Percentiles rank a stretch among this genome's conserved stretches.
phyloP scores from a whole-genome alignment of 2,797 vertebrate species.

The Ambastaia sidthimunki region DNA sequence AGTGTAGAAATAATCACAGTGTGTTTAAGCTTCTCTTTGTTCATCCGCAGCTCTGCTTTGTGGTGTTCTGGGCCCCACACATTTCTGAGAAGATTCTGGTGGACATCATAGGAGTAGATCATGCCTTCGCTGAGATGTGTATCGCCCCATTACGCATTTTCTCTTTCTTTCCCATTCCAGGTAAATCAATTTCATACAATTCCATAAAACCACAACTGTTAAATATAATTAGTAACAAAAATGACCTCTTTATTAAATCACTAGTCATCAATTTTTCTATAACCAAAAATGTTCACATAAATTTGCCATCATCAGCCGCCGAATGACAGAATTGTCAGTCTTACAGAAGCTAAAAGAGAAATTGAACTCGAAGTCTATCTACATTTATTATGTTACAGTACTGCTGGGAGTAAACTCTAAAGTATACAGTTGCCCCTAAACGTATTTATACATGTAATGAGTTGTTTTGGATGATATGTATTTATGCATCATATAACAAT shows the following conservation, averaged over 20 bases:
- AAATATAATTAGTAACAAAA: neutral
- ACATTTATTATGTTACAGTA: neutral
- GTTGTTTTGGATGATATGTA: no score
- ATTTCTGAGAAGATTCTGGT: slow-evolving; percentile 95
- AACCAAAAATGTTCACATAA: neutral
- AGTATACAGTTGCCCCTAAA: neutral
- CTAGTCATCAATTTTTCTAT: no score
- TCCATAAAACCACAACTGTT: neutral
- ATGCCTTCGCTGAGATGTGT: slow-evolving; percentile 90
- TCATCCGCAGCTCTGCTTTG: slow-evolving; percentile 88
- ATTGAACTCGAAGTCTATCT: neutral
- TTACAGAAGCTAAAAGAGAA: neutral
- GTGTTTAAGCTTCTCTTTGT: neutral
- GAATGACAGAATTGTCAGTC: neutral
- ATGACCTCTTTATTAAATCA: neutral
- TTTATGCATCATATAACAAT: neutral
- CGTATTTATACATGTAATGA: no score
- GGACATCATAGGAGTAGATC: slow-evolving; percentile 93
- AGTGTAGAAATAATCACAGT: neutral
- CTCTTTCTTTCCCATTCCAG: slow-evolving; percentile 97
- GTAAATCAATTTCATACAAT: slow-evolving; percentile 69
- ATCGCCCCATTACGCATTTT: slow-evolving; percentile 92
- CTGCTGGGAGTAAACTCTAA: neutral
- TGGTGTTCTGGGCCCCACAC: slow-evolving; percentile 95
- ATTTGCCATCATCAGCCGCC: neutral